Evolutionary conservation across 2,113 vertebrate species (phyloP).

Genomic region (Myrmophylax atrothorax): DNA sequence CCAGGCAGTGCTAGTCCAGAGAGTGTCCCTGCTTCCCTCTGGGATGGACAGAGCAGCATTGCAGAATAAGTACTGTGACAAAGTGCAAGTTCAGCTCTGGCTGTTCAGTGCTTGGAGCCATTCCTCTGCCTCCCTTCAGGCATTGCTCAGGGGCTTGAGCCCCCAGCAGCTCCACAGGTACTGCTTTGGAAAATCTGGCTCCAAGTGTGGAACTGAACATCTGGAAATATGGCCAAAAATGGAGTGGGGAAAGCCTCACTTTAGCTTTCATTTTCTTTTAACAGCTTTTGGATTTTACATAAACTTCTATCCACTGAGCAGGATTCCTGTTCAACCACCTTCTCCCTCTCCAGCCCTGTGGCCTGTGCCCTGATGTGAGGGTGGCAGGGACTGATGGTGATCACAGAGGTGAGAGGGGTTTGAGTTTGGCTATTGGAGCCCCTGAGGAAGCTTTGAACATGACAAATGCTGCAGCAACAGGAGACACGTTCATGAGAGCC

Average conservation of each 20-base stretch:
- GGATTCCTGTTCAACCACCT: background rate
- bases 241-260: background rate
- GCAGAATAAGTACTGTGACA: background rate
- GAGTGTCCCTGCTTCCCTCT: background rate
- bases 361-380: background rate
- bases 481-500: rapidly evolving
- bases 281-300: background rate
- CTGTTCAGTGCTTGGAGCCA: background rate
- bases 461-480: background rate
- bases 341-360: background rate
- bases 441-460: rapidly evolving
- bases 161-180: background rate
- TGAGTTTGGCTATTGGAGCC: background rate
- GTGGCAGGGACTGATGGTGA: background rate
- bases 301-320: background rate
- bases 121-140: background rate
- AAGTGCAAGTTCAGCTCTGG: background rate
- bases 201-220: background rate
- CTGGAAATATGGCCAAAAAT: background rate
- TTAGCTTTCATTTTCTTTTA: background rate
- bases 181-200: background rate
- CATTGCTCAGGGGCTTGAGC: rapidly evolving
- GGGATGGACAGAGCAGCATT: background rate
- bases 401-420: rapidly evolving
- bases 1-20: background rate